Evolutionary conservation across 2,113 vertebrate genomes (phyloP).

Genomic region (Hemiscyllium ocellatum): DNA sequence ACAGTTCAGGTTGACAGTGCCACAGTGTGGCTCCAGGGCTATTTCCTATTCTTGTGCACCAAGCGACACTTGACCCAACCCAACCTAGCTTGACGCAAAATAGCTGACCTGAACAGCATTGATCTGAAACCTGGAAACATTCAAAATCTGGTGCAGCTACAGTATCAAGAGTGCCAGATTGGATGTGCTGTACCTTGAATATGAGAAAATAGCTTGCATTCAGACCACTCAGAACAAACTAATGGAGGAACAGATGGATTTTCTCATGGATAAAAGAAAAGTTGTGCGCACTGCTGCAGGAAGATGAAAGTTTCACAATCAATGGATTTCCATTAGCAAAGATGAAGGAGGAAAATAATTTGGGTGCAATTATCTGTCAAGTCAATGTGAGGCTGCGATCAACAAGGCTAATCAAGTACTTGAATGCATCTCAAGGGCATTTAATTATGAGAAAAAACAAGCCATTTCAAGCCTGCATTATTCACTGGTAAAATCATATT

Average conservation of each 20-base stretch:
- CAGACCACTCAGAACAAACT: neutral
- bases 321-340: neutral
- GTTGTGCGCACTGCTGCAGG: neutral
- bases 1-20: no score
- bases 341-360: constrained; percentile 26
- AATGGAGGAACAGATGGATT: neutral
- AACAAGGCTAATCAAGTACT: constrained; percentile 14
- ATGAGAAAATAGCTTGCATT: neutral
- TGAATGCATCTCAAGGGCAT: neutral
- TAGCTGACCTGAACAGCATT: no score
- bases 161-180: no score
- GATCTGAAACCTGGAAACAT: no score
- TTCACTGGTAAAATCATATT: neutral
- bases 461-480: neutral
- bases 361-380: constrained; percentile 6
- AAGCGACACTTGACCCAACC: no score
- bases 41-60: no score
- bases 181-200: neutral
- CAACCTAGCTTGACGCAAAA: no score
- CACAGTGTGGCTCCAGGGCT: no score
- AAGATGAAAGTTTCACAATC: constrained; percentile 15
- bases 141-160: no score
- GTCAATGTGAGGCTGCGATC: neutral
- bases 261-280: neutral
- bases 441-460: constrained; percentile 10